phyloP scores from a whole-genome alignment of 2,888 invertebrate genomes.

The Strigamia maritima region DNA sequence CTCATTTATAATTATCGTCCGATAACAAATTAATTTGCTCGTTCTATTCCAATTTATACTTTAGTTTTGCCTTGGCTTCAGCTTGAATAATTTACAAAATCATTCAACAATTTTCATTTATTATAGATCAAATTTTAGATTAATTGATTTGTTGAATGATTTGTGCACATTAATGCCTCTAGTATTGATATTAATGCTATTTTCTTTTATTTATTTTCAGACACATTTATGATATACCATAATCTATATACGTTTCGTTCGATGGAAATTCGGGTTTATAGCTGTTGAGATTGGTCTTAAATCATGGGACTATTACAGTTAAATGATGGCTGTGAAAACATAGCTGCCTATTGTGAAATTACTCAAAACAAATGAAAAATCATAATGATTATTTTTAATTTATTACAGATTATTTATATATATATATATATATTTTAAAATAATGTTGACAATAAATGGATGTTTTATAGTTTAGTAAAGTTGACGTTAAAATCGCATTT shows the following conservation, averaged over 20 bases:
- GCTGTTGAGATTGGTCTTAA: background rate
- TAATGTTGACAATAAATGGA: background rate
- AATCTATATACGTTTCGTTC: background rate
- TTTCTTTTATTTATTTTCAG: conserved; percentile 9
- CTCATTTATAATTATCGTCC: background rate
- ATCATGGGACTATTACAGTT: background rate
- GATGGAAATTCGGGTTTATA: background rate
- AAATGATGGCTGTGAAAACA: background rate
- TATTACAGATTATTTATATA: background rate
- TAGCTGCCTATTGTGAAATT: background rate
- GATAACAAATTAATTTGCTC: conserved; percentile 25
- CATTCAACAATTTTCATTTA: conserved; percentile 7
- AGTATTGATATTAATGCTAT: background rate
- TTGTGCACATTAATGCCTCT: background rate
- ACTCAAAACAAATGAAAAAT: background rate
- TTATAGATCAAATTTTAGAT: background rate
- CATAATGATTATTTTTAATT: background rate
- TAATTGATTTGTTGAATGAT: background rate
- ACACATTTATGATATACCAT: conserved; percentile 2
- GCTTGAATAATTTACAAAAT: conserved; percentile 1
- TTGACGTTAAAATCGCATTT: too few relatives aligned
- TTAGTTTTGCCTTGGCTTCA: background rate
- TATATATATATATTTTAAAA: background rate
- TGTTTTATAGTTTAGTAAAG: background rate
- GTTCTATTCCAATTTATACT: background rate